Percentiles rank a stretch among this genome's conserved stretches.
These are phyloP conservation scores for Megalopta genalis DNA, from an alignment of 1,140 invertebrate species.

Conservation along the genomic window DNA sequence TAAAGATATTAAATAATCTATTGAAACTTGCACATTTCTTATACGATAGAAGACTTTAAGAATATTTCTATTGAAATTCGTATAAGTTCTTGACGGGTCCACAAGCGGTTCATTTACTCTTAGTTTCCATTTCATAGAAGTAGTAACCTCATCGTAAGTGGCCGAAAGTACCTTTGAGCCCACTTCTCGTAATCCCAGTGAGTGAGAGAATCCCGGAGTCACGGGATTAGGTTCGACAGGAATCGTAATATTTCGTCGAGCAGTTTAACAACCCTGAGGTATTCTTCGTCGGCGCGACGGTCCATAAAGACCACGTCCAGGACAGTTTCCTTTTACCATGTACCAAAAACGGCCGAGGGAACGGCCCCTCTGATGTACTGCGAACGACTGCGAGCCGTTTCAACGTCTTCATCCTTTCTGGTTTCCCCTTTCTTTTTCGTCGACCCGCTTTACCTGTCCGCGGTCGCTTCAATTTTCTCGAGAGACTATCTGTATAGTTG, in stretches of 20 bases:
- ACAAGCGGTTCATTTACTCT: too few species aligned
- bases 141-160: too few species aligned
- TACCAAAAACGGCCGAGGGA: not conserved
- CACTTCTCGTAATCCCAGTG: not conserved
- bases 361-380: constrained; percentile 14
- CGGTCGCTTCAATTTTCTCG: constrained; percentile 46
- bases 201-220: too few species aligned
- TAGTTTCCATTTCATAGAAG: too few species aligned
- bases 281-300: not conserved
- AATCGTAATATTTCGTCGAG: not conserved
- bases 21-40: too few species aligned
- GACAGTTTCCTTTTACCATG: not conserved
- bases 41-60: too few species aligned
- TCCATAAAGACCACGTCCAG: constrained; percentile 4
- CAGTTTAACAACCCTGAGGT: not conserved
- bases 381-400: constrained; percentile 20
- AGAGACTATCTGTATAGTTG: constrained; percentile 39
- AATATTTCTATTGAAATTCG: too few species aligned
- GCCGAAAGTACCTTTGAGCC: too few species aligned
- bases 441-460: constrained; percentile 36
- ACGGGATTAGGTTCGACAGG: not conserved
- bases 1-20: too few species aligned
- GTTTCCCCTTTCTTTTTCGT: constrained; percentile 1
- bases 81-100: too few species aligned
- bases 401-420: constrained; percentile 15